Base-by-base conservation (phyloP, 2,113 vertebrate genomes). In the Psilopogon haemacephalus region DNA sequence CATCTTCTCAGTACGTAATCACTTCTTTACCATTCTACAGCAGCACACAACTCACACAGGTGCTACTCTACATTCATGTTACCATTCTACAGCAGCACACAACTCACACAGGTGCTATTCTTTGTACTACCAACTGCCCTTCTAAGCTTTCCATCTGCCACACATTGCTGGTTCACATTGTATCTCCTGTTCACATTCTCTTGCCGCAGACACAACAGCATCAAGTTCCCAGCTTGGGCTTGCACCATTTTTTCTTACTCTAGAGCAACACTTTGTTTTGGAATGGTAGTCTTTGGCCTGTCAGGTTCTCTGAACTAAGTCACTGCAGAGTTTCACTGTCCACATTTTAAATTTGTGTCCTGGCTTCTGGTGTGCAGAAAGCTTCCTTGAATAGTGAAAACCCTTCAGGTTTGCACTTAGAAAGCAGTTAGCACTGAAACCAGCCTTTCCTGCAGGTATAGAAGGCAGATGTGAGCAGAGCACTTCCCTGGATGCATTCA, bases 101-200 rank as follows among this genome's bases (percentile, higher is more conserved):
- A 55, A 18, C 28, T 55, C 11, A 42, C 16, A 65, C 18, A 56
- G 28, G 30, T 44, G 46, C n/a, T 65, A 19, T 15, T 23, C 50
- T 74, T 60, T 9, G 0, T 35, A 38, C 50, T 19, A 55, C 1
- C 37, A 64, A 44, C 56, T 18, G 7, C 24, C 33, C 56, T 65
- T 70, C 32, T 14, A 44, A 55, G 44, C 21, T 44, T 30, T 55
- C 48, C 38, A 85, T 55, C 65, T 72, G 38, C 55, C 16, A 33
- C 1, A 8, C 42, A 24, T 54, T 84, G 74, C 15, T 55, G 70
- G 17, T 55, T 85, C 5, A 0, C 18, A 4, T 9, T 5, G 0
- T 13, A 56, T 23, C 65, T 59, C 38, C 79, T 23, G 8, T 50
- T 59, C 46, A 40, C 59, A 5, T 48, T 58, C 54, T 52, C 81